Base-by-base conservation (phyloP, 1,140 invertebrate species). In the Megathymus violae region DNA sequence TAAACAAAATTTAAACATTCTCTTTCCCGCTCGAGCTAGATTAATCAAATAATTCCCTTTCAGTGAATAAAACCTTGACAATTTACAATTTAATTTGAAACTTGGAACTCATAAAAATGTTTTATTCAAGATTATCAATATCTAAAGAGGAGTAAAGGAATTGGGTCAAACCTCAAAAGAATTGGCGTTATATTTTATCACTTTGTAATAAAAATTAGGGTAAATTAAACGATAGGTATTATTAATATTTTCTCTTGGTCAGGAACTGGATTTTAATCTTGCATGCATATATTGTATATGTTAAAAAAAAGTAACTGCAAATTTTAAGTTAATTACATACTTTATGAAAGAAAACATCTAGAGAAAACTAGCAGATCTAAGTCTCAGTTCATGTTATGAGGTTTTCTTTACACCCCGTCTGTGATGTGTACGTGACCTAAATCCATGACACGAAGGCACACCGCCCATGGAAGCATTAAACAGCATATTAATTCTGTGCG, bases 401-500 rank as follows among this genome's bases (percentile, higher is more conserved):
- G n/a, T n/a, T n/a, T n/a, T n/a, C n/a, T n/a, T n/a, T n/a, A n/a
- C n/a, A n/a, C n/a, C n/a, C n/a, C n/a, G n/a, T n/a, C n/a, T n/a
- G n/a, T n/a, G n/a, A n/a, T n/a, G n/a, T n/a, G n/a, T n/a, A n/a
- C n/a, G n/a, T n/a, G n/a, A n/a, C 40, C 38, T 56, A 31, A 56
- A 43, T 11, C 40, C 14, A 56, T 56, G 43, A 25, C 13, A 4
- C 25, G 15, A 41, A 54, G 51, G 36, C 41, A 56, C 43, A 43
- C 15, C 51, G 51, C 51, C 41, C 54, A 58, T 27, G 36, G 14
- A 58, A 27, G 54, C 40, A 59, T 59, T 47, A 47, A 46, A 47
- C 54, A 47, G 25, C 13, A 59, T 59, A 59, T 59, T 59, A 59
- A 59, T 59, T 59, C 27, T 59, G 54, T 46, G 36, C 54, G 54